Evolutionary conservation across 1,140 invertebrate genomes (phyloP).

Genomic region (Prorops nasuta): DNA sequence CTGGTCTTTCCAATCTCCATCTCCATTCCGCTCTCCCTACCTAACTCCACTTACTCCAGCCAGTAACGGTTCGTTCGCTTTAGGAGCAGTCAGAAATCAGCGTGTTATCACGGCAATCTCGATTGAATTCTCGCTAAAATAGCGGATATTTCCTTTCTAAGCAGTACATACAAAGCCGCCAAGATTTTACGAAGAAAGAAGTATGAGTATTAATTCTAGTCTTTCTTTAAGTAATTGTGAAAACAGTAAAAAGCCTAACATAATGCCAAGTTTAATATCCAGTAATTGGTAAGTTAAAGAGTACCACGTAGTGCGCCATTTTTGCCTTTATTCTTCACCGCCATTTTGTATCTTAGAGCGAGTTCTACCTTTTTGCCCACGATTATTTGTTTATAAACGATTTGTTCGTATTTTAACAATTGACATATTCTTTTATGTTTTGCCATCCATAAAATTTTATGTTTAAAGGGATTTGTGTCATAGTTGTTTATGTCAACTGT

Average conservation of each 20-base stretch:
- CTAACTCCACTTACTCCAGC: no score
- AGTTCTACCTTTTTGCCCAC: no score
- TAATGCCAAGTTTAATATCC: slow-evolving; percentile 55
- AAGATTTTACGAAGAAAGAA: slow-evolving; percentile 52
- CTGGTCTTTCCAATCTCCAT: no score
- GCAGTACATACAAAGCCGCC: slow-evolving; percentile 30
- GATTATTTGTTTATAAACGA: no score
- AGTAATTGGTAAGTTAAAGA: slow-evolving; percentile 57
- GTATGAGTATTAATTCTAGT: slow-evolving; percentile 55
- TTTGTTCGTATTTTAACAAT: no score
- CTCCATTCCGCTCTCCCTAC: no score
- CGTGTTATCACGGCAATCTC: no score
- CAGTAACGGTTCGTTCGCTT: slow-evolving; percentile 15
- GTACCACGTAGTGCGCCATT: slow-evolving; percentile 38
- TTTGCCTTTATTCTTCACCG: slow-evolving; percentile 25
- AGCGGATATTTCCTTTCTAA: slow-evolving; percentile 19
- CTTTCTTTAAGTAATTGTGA: slow-evolving; percentile 54
- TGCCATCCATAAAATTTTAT: no score
- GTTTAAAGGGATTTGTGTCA: no score
- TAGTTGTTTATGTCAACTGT: no score
- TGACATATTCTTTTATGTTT: no score
- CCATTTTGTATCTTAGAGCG: slow-evolving; percentile 28
- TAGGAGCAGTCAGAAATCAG: no score
- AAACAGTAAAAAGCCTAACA: slow-evolving; percentile 53
- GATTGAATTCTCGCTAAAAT: slow-evolving; percentile 23